A percentile compares a stretch with the other conserved stretches of the same genome.
Conservation (phyloP, 2,888 invertebrate species). For the Heterodera filipjevi region DNA sequence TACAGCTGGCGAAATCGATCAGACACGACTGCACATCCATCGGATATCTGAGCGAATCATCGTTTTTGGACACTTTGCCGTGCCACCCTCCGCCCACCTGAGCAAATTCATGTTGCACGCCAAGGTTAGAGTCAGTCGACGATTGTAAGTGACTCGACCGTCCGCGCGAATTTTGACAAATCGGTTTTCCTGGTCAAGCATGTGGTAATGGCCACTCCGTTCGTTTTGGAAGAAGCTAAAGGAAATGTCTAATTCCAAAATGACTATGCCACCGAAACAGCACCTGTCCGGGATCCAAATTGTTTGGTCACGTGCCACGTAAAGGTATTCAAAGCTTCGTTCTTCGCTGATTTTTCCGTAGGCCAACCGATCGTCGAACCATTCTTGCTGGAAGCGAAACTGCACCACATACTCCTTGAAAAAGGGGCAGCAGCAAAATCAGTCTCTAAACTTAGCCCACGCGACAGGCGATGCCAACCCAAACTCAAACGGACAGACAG, state of each 20-base stretch:
- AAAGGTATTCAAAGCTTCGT: slow-evolving; percentile 55
- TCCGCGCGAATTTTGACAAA: slow-evolving; percentile 62
- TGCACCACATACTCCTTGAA: slow-evolving; percentile 64
- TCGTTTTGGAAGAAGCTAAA: slow-evolving; percentile 52
- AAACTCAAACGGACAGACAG: not conserved
- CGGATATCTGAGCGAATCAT: slow-evolving; percentile 50
- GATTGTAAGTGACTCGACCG: slow-evolving; percentile 62
- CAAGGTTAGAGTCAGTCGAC: slow-evolving; percentile 61
- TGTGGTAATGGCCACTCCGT: slow-evolving; percentile 63
- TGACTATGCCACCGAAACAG: not conserved
- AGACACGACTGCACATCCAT: slow-evolving; percentile 64
- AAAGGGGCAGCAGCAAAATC: not conserved
- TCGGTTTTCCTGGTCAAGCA: slow-evolving; percentile 62
- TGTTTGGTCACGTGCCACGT: slow-evolving; percentile 57
- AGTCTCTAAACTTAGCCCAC: slow-evolving; percentile 10
- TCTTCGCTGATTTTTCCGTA: slow-evolving; percentile 54
- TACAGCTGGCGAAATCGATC: slow-evolving; percentile 65
- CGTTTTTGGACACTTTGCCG: not conserved
- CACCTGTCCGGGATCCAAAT: slow-evolving; percentile 58
- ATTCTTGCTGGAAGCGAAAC: slow-evolving; percentile 64
- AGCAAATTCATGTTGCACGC: slow-evolving; percentile 64
- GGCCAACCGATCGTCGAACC: slow-evolving; percentile 62
- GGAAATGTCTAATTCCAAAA: not conserved
- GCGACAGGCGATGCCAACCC: not conserved
- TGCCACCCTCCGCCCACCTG: slow-evolving; percentile 14